Evolutionary conservation across 2,888 invertebrate species (phyloP).

Genomic region (Leptogaster cylindrica): DNA sequence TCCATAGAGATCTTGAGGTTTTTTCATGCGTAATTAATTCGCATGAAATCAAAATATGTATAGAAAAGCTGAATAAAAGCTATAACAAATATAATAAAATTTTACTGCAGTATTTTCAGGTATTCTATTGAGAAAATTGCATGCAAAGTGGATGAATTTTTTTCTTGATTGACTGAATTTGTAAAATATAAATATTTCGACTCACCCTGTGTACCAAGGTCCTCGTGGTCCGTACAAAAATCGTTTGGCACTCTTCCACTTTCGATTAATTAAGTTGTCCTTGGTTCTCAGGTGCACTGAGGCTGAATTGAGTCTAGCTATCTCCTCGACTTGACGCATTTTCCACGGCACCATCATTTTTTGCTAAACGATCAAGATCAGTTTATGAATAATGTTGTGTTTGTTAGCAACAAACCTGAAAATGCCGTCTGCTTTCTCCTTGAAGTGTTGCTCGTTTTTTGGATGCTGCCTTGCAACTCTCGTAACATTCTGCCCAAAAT

Average conservation of each 20-base stretch:
- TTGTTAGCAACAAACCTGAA: constrained; percentile 59
- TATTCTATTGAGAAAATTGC: no score
- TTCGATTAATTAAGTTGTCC: constrained; percentile 63
- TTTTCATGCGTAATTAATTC: no score
- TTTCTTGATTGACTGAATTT: no score
- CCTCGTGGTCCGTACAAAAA: constrained; percentile 66
- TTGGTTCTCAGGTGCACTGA: constrained; percentile 63
- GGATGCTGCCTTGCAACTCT: constrained; percentile 66
- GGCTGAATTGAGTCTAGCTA: constrained; percentile 63
- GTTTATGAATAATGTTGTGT: background rate
- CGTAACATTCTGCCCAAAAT: constrained; percentile 69
- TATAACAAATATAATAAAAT: no score
- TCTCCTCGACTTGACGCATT: constrained; percentile 64
- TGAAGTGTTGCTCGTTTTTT: constrained; percentile 65
- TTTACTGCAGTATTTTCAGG: no score
- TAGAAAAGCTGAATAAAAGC: no score
- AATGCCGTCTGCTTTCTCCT: constrained; percentile 66
- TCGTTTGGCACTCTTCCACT: constrained; percentile 66
- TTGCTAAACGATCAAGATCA: constrained; percentile 56
- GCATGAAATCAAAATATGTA: no score
- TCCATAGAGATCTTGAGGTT: no score
- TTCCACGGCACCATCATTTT: constrained; percentile 65
- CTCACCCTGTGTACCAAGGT: constrained; percentile 63
- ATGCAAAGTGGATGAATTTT: no score
- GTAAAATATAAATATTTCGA: no score